These are phyloP conservation scores for Amphiduros pacificus DNA, from an alignment of 2,888 invertebrate genomes.

Conservation along the genomic window DNA sequence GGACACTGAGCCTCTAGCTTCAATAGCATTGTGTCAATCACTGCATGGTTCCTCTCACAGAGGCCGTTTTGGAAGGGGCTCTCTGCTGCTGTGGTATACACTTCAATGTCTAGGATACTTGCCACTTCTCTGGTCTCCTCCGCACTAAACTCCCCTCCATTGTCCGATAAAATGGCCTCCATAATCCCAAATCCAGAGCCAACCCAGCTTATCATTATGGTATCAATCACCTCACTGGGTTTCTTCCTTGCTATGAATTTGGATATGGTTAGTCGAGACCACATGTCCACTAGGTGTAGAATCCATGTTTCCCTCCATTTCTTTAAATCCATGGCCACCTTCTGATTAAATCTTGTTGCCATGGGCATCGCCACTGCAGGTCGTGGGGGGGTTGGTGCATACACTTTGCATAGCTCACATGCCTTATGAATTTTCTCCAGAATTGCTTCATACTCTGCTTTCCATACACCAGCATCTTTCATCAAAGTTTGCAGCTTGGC, in stretches of 20 bases:
- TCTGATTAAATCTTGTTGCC: too few relatives aligned
- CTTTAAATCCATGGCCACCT: slow-evolving; percentile 9
- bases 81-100: slow-evolving; percentile 23
- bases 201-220: slow-evolving; percentile 30
- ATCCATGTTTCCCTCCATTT: slow-evolving; percentile 21
- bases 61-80: too few relatives aligned
- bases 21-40: slow-evolving; percentile 13
- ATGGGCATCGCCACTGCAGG: too few relatives aligned
- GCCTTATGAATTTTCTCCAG: too few relatives aligned
- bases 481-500: too few relatives aligned
- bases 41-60: slow-evolving; percentile 18
- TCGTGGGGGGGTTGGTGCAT: too few relatives aligned
- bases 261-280: slow-evolving; percentile 23
- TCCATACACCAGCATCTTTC: too few relatives aligned
- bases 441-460: too few relatives aligned
- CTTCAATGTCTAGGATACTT: slow-evolving; percentile 19
- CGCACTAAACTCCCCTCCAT: slow-evolving; percentile 28
- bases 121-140: slow-evolving; percentile 24
- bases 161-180: slow-evolving; percentile 26
- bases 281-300: slow-evolving; percentile 29
- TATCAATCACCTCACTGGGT: slow-evolving; percentile 22
- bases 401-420: too few relatives aligned
- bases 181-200: slow-evolving; percentile 27
- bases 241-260: slow-evolving; percentile 23
- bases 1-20: slow-evolving; percentile 8